phyloP scores from a whole-genome alignment of 2,888 invertebrate genomes.

The Agrotis clavis region DNA sequence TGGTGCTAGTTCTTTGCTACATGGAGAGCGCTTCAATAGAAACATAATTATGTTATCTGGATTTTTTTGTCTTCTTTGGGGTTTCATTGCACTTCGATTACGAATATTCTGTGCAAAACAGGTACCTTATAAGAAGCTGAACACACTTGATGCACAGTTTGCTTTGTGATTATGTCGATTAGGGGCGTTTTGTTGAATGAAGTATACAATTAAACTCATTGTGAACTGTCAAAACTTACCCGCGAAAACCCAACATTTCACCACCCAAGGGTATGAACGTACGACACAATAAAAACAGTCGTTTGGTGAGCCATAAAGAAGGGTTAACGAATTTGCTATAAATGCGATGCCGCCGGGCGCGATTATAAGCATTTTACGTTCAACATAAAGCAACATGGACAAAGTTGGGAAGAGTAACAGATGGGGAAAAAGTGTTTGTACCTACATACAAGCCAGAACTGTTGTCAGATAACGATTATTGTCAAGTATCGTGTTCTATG shows the following conservation, averaged over 20 bases:
- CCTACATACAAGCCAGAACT: not conserved
- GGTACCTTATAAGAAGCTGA: too few relatives aligned
- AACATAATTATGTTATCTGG: too few relatives aligned
- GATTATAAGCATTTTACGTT: constrained; percentile 75
- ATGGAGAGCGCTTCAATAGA: too few relatives aligned
- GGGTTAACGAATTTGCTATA: constrained; percentile 68
- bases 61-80: too few relatives aligned
- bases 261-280: constrained; percentile 47
- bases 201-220: not conserved
- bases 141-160: not conserved
- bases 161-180: not conserved
- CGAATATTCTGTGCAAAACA: too few relatives aligned
- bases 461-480: not conserved
- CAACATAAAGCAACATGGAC: constrained; percentile 67
- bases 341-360: constrained; percentile 60
- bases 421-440: constrained; percentile 25
- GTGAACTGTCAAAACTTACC: constrained; percentile 8
- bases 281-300: constrained; percentile 65
- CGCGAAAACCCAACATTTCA: constrained; percentile 24
- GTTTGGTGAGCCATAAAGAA: constrained; percentile 61
- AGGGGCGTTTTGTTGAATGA: too few relatives aligned
- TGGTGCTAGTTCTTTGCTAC: too few relatives aligned
- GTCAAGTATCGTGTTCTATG: too few relatives aligned
- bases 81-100: too few relatives aligned
- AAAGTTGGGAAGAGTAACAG: constrained; percentile 32